Conservation (phyloP, 2,888 invertebrate genomes). For the Trachelus iudaicus region DNA sequence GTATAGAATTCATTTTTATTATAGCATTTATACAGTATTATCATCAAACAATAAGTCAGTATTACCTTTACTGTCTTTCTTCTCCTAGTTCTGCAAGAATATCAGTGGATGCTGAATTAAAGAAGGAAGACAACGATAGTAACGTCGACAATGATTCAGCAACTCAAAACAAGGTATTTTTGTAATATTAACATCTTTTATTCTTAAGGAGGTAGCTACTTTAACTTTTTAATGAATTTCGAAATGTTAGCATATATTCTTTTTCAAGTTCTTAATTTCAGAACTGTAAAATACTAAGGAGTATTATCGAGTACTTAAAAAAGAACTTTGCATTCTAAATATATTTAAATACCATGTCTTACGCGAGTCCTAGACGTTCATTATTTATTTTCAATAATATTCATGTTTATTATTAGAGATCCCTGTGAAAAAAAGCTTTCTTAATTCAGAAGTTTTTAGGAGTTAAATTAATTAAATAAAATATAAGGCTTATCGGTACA, state of each 20-base stretch:
- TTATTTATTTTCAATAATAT: not conserved
- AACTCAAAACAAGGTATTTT: slow-evolving; percentile 51
- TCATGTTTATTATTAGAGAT: too few relatives aligned
- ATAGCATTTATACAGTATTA: slow-evolving; percentile 11
- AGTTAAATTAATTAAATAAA: too few relatives aligned
- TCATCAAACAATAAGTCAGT: not conserved
- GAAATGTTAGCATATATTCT: not conserved
- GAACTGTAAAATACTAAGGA: not conserved
- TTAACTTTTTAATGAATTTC: not conserved
- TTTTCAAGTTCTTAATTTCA: not conserved
- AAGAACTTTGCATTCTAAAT: not conserved
- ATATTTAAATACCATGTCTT: not conserved
- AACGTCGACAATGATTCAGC: slow-evolving; percentile 37
- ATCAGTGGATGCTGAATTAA: slow-evolving; percentile 42
- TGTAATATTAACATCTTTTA: not conserved
- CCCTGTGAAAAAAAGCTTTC: too few relatives aligned
- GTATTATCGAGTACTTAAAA: not conserved
- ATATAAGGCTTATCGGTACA: too few relatives aligned
- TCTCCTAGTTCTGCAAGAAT: slow-evolving; percentile 49
- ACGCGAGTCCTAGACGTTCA: not conserved
- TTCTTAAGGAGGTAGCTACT: too few relatives aligned
- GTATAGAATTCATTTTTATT: slow-evolving; percentile 27
- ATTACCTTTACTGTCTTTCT: slow-evolving; percentile 4
- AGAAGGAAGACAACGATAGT: slow-evolving; percentile 42
- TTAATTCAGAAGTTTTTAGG: too few relatives aligned